A percentile compares a stretch with the other conserved stretches of the same genome.
phyloP scores from a whole-genome alignment of 2,797 vertebrate genomes.

The Sebastes ruberrimus region DNA sequence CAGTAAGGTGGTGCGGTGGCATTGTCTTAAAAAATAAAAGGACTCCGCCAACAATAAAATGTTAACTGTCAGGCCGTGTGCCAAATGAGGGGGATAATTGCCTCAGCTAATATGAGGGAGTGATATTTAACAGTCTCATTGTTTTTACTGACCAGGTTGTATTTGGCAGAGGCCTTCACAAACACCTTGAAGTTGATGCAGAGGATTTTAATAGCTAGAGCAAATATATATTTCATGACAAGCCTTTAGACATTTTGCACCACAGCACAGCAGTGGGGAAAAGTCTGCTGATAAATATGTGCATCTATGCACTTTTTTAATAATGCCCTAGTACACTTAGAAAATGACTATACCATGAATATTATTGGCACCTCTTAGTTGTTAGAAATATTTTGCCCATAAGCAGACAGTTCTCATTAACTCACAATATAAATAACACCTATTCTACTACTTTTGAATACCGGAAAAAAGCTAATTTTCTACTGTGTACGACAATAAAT shows the following conservation, averaged over 20 bases:
- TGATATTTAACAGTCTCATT: constrained; percentile 62
- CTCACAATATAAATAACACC: background rate
- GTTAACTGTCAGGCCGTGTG: constrained; percentile 63
- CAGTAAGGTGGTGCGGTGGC: constrained; percentile 54
- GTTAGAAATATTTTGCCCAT: background rate
- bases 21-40: constrained; percentile 39
- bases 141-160: constrained; percentile 50
- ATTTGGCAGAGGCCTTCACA: constrained; percentile 65
- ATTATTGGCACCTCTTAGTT: background rate
- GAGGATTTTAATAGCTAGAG: constrained; percentile 11
- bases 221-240: constrained; percentile 3
- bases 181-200: constrained; percentile 52
- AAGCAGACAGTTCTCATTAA: background rate
- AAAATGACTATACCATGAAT: background rate
- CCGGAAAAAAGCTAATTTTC: background rate
- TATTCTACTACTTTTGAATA: background rate
- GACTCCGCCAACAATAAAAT: constrained; percentile 52
- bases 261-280: background rate
- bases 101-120: constrained; percentile 62
- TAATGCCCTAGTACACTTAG: background rate
- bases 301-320: background rate
- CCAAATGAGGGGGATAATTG: constrained; percentile 72
- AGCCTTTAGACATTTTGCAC: background rate
- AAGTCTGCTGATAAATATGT: background rate
- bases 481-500: background rate